Conservation (phyloP, 1,140 invertebrate species). For the Octopus bimaculoides region DNA sequence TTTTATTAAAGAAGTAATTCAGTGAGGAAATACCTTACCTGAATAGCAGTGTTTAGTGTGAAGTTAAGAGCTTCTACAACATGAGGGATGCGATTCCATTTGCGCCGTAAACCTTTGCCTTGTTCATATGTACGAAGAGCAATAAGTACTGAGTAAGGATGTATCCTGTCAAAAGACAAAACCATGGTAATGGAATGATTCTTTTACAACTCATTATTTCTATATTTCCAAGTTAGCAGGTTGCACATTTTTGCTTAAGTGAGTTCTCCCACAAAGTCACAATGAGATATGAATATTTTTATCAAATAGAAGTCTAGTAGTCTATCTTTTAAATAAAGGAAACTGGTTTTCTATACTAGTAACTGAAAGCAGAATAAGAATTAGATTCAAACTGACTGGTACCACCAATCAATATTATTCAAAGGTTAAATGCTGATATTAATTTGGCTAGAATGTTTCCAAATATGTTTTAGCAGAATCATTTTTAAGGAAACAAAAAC, state of each 20-base stretch:
- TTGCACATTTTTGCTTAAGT: conserved; percentile 56
- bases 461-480: too few relatives aligned
- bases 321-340: too few relatives aligned
- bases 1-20: too few relatives aligned
- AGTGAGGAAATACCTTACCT: conserved; percentile 40
- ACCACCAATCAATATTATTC: too few relatives aligned
- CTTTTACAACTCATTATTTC: conserved; percentile 21
- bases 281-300: too few relatives aligned
- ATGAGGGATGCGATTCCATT: conserved; percentile 37
- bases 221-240: conserved; percentile 20
- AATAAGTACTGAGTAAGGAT: conserved; percentile 63
- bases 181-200: not conserved
- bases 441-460: too few relatives aligned
- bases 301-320: too few relatives aligned
- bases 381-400: too few relatives aligned
- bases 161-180: conserved; percentile 50
- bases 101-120: conserved; percentile 59
- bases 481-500: too few relatives aligned
- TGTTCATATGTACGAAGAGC: conserved; percentile 60
- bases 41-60: conserved; percentile 51
- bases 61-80: conserved; percentile 42
- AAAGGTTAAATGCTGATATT: too few relatives aligned
- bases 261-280: conserved; percentile 54
- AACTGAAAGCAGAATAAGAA: too few relatives aligned
- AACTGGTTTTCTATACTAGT: too few relatives aligned